Evolutionary conservation across 2,797 vertebrate genomes (phyloP).

Genomic region (Melanotaenia boesemani): DNA sequence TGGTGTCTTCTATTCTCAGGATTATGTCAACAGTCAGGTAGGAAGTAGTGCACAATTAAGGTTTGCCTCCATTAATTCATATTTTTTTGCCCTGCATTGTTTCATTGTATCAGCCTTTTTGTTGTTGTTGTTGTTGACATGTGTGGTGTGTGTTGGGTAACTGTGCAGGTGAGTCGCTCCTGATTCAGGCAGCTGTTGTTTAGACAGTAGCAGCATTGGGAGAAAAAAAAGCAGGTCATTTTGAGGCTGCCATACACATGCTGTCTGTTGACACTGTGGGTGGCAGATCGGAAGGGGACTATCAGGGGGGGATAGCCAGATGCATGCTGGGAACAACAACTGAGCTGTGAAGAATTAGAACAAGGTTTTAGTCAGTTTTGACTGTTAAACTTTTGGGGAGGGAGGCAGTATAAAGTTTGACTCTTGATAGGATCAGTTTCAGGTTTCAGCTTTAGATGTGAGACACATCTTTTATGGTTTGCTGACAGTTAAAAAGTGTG

Average conservation of each 20-base stretch:
- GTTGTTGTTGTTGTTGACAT: not conserved
- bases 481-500: not conserved
- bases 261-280: constrained; percentile 55
- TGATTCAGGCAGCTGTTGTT: constrained; percentile 63
- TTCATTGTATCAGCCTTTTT: not conserved
- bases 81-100: not conserved
- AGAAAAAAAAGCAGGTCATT: constrained; percentile 34
- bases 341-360: constrained; percentile 26
- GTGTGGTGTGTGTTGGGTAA: not conserved
- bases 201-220: constrained; percentile 40
- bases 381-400: constrained; percentile 1
- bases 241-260: constrained; percentile 52
- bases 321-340: constrained; percentile 54
- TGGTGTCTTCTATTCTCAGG: constrained; percentile 25
- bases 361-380: not conserved
- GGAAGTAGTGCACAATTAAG: constrained; percentile 3
- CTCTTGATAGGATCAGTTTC: not conserved
- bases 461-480: not conserved
- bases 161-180: constrained; percentile 16
- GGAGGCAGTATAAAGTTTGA: not conserved
- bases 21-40: constrained; percentile 74
- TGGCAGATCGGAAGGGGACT: constrained; percentile 46
- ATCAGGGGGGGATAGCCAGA: constrained; percentile 43
- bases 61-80: not conserved
- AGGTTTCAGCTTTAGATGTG: not conserved